Conservation (phyloP, 2,888 invertebrate genomes). For the Prionchulus punctatus region DNA sequence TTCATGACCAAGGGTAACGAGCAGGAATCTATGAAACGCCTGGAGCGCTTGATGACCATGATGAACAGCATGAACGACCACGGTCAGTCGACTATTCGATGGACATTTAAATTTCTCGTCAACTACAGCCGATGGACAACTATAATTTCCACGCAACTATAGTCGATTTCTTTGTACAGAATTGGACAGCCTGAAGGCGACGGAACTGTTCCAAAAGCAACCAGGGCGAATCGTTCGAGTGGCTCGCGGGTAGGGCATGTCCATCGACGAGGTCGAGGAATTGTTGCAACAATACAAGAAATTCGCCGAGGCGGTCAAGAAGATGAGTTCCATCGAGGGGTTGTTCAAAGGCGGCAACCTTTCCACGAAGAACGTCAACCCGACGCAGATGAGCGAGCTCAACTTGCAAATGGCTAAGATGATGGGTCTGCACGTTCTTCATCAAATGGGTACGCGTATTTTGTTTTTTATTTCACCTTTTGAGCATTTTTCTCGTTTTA, state of each 20-base stretch:
- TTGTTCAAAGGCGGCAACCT: constrained; percentile 92
- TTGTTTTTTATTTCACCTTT: constrained; percentile 15
- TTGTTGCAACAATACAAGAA: no score
- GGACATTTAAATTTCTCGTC: not conserved
- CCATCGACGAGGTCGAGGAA: no score
- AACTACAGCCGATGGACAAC: no score
- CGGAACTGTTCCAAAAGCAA: no score
- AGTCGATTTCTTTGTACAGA: no score
- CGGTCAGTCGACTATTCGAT: constrained; percentile 42
- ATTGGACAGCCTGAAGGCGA: constrained; percentile 82
- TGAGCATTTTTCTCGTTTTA: not conserved
- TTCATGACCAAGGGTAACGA: constrained; percentile 97
- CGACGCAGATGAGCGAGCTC: constrained; percentile 91
- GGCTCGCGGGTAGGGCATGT: no score
- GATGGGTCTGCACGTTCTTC: constrained; percentile 96
- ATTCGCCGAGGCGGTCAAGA: no score
- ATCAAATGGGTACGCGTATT: constrained; percentile 56
- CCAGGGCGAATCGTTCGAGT: no score
- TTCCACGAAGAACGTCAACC: constrained; percentile 86
- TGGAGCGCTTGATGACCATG: constrained; percentile 96
- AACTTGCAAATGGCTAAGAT: constrained; percentile 99
- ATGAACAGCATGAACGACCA: constrained; percentile 99
- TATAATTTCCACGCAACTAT: no score
- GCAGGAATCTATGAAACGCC: constrained; percentile 87
- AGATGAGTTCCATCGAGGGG: constrained; percentile 99